These are phyloP conservation scores for Lasioglossum calceatum DNA, from an alignment of 2,888 invertebrate genomes.

Conservation along the genomic window DNA sequence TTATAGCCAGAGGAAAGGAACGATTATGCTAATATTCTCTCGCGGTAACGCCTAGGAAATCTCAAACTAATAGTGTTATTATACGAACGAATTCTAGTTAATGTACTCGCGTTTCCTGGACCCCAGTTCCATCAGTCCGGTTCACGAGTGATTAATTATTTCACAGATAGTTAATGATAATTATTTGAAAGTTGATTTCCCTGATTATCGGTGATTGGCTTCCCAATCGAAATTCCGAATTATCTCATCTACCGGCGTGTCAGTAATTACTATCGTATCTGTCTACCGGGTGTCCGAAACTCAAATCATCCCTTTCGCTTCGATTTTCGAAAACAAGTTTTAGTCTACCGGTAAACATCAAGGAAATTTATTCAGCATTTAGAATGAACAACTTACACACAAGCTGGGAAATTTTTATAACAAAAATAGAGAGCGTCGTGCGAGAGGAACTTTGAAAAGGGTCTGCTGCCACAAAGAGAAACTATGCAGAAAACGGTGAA, in stretches of 20 bases:
- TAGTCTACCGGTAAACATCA: too few species aligned
- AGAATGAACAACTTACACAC: neutral
- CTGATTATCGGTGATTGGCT: neutral
- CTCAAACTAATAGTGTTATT: neutral
- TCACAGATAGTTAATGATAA: neutral
- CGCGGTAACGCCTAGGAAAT: neutral
- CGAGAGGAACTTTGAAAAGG: neutral
- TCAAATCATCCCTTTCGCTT: neutral
- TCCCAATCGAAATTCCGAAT: neutral
- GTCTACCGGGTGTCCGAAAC: neutral
- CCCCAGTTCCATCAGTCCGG: neutral
- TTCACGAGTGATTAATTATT: neutral
- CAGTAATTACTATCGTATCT: neutral
- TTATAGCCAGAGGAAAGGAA: neutral
- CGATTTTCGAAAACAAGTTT: neutral
- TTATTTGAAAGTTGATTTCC: conserved; percentile 2
- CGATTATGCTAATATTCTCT: neutral
- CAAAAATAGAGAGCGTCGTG: neutral
- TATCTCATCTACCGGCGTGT: neutral
- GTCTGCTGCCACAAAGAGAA: neutral
- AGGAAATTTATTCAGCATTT: neutral
- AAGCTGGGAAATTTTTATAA: neutral
- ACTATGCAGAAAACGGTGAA: neutral
- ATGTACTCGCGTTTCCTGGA: neutral
- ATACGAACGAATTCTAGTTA: neutral